Evolutionary conservation across 2,888 invertebrate species (phyloP).

Genomic region (Tuta absoluta): DNA sequence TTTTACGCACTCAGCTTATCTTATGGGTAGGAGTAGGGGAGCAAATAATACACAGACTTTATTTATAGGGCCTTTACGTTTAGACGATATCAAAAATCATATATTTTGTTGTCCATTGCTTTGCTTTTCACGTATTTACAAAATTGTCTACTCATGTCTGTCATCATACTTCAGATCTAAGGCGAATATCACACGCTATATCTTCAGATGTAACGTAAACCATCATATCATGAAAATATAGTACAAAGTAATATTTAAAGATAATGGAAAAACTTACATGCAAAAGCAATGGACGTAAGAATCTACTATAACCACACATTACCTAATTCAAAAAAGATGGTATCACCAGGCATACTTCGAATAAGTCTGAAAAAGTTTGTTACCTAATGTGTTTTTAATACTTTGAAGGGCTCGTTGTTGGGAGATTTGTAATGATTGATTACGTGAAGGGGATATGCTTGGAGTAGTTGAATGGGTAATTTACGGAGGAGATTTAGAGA

Average conservation of each 20-base stretch:
- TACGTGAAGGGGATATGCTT: conserved; percentile 3
- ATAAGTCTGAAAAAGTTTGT: conserved; percentile 49
- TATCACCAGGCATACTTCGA: conserved; percentile 26
- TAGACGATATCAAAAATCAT: no score
- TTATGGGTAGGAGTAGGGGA: conserved; percentile 29
- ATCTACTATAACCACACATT: background rate
- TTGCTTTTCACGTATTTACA: background rate
- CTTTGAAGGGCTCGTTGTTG: conserved; percentile 52
- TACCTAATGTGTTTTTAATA: conserved; percentile 73
- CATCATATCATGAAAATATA: no score
- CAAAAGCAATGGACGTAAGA: background rate
- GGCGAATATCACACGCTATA: no score
- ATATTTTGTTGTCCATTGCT: conserved; percentile 1
- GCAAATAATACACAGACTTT: conserved; percentile 33
- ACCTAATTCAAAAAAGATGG: background rate
- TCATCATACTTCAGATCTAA: no score
- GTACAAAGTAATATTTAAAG: no score
- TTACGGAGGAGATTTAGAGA: background rate
- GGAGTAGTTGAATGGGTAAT: background rate
- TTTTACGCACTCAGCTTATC: conserved; percentile 58
- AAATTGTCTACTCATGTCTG: background rate
- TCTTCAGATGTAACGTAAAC: no score
- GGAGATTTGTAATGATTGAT: conserved; percentile 58
- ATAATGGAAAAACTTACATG: no score
- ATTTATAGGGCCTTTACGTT: conserved; percentile 21